These are phyloP conservation scores for Melipona beecheii DNA, from an alignment of 2,888 invertebrate genomes.

Conservation along the genomic window DNA sequence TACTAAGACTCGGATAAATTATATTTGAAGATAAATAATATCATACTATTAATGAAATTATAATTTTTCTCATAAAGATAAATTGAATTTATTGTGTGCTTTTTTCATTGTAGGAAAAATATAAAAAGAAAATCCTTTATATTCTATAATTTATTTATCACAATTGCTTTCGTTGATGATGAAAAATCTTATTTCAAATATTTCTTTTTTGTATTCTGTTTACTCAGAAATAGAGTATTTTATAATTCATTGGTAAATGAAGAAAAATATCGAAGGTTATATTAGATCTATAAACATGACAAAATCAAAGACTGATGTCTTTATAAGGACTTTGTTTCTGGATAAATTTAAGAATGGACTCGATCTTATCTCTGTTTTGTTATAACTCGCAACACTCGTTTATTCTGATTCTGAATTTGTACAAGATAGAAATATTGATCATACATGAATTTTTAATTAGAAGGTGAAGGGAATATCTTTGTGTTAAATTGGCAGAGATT, in stretches of 20 bases:
- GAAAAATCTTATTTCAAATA: constrained; percentile 23
- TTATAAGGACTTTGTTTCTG: constrained; percentile 52
- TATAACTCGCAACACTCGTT: constrained; percentile 22
- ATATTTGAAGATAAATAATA: constrained; percentile 16
- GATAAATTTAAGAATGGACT: constrained; percentile 31
- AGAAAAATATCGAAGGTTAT: constrained; percentile 7
- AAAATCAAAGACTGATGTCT: constrained; percentile 70
- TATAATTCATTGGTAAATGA: constrained; percentile 8
- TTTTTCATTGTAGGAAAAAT: constrained; percentile 33
- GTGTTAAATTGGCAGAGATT: constrained; percentile 20
- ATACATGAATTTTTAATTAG: constrained; percentile 24
- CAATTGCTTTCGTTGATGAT: constrained; percentile 28
- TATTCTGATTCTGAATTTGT: constrained; percentile 8
- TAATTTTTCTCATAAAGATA: constrained; percentile 8
- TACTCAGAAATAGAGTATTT: constrained; percentile 42
- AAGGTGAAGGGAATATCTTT: constrained; percentile 50
- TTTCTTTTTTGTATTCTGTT: constrained; percentile 7
- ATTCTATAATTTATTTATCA: constrained; percentile 40
- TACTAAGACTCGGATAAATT: constrained; percentile 28
- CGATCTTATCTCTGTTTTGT: constrained; percentile 28
- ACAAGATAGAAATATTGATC: constrained; percentile 5
- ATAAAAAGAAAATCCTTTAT: constrained; percentile 31
- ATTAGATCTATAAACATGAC: constrained; percentile 47
- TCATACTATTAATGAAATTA: constrained; percentile 4
- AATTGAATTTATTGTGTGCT: constrained; percentile 27